These are phyloP conservation scores for Anaspis maculata DNA, from an alignment of 2,888 invertebrate species.

Conservation along the genomic window DNA sequence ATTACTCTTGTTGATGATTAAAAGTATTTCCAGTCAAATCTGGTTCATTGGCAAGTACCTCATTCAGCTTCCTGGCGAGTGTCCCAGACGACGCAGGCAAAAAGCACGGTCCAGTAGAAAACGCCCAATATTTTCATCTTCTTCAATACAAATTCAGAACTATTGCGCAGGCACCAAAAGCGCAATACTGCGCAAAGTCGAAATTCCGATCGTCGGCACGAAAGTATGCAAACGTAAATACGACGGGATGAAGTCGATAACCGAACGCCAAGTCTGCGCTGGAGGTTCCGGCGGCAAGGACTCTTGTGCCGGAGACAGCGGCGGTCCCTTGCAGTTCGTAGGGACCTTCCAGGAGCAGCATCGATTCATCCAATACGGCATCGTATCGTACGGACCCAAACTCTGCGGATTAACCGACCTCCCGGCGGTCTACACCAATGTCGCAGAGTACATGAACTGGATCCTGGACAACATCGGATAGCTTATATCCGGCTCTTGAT, in stretches of 20 bases:
- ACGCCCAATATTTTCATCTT: too few relatives aligned
- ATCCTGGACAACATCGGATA: slow-evolving; percentile 44
- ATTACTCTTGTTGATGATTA: too few relatives aligned
- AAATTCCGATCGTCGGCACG: slow-evolving; percentile 33
- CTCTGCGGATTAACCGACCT: slow-evolving; percentile 44
- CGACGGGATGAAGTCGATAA: slow-evolving; percentile 20
- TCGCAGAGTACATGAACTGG: slow-evolving; percentile 55
- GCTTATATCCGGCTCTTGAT: too few relatives aligned
- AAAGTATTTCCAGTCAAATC: too few relatives aligned
- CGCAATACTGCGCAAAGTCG: slow-evolving; percentile 36
- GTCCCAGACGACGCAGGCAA: too few relatives aligned
- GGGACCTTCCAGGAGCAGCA: slow-evolving; percentile 31
- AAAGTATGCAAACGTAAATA: slow-evolving; percentile 29
- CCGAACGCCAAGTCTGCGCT: slow-evolving; percentile 48
- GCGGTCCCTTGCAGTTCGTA: slow-evolving; percentile 50
- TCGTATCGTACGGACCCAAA: slow-evolving; percentile 44
- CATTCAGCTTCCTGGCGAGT: too few relatives aligned
- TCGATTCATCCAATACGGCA: slow-evolving; percentile 49
- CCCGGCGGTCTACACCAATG: slow-evolving; percentile 61
- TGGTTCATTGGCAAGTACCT: too few relatives aligned
- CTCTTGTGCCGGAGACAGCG: slow-evolving; percentile 58
- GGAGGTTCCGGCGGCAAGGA: slow-evolving; percentile 50
- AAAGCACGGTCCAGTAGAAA: too few relatives aligned
- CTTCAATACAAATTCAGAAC: slow-evolving; percentile 15
- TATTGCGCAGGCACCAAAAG: slow-evolving; percentile 22